phyloP scores from a whole-genome alignment of 1,140 invertebrate genomes.

The Dinoponera quadriceps region DNA sequence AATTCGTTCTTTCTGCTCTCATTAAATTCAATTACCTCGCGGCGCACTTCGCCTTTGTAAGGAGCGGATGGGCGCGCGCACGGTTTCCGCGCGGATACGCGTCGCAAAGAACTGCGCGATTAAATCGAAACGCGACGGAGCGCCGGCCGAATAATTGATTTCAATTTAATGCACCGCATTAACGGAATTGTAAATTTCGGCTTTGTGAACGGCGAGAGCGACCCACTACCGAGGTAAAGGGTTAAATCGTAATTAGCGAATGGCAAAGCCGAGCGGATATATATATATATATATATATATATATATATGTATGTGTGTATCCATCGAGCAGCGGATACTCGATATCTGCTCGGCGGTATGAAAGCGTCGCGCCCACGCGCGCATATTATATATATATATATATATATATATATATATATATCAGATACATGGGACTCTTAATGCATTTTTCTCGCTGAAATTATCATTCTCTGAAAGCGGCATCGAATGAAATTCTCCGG shows the following conservation, averaged over 20 bases:
- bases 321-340: background rate
- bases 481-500: slow-evolving; percentile 8
- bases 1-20: background rate
- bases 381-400: background rate
- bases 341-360: background rate
- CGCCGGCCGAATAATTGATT: slow-evolving; percentile 66
- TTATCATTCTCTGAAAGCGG: slow-evolving; percentile 31
- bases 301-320: too few species aligned
- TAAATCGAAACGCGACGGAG: slow-evolving; percentile 56
- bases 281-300: slow-evolving; percentile 1
- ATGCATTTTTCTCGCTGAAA: slow-evolving; percentile 10
- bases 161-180: slow-evolving; percentile 66
- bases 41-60: too few species aligned
- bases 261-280: slow-evolving; percentile 54
- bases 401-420: background rate
- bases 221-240: slow-evolving; percentile 53
- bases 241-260: slow-evolving; percentile 72
- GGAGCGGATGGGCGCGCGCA: too few species aligned
- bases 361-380: background rate
- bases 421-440: background rate
- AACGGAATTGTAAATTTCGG: slow-evolving; percentile 70
- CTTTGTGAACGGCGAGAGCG: slow-evolving; percentile 40
- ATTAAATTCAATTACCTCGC: background rate
- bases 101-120: slow-evolving; percentile 42
- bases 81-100: slow-evolving; percentile 5